Base-by-base conservation (phyloP, 2,888 invertebrate species). In the Caenorhabditis angaria region DNA sequence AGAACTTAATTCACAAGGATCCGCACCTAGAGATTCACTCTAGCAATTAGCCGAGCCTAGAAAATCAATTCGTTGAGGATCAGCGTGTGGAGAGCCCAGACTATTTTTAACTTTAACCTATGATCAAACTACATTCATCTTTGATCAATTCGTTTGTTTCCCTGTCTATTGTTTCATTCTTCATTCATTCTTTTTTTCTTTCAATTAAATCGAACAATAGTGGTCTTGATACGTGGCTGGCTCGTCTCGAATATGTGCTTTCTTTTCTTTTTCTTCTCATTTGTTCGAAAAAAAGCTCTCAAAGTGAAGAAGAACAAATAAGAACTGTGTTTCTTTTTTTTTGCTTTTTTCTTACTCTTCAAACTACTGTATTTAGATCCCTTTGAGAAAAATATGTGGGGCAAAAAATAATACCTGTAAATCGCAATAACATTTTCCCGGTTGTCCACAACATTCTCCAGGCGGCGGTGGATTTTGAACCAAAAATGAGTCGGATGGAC, bases 361-460 rank as follows among this genome's bases (percentile, higher is more conserved):
- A 24, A 54, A 54, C 25, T 14, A 27, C 18, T 18, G 41, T 41
- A 18, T 41, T 41, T 41, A 12, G 41, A 50, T n/a, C n/a, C n/a
- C n/a, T n/a, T n/a, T n/a, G n/a, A n/a, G n/a, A n/a, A n/a, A n/a
- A n/a, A n/a, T n/a, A n/a, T n/a, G n/a, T n/a, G n/a, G n/a, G n/a
- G n/a, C n/a, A n/a, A n/a, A n/a, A n/a, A n/a, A n/a, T n/a, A n/a
- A n/a, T 55, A 76, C 80, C 76, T 77, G 68, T 51, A 69, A 75
- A 66, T 80, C 80, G 60, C 80, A 80, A 35, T 70, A 68, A 61
- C 80, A 80, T 27, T 60, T 69, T 27, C 76, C 78, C 14, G 78
- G 76, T 48, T 50, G 64, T 12, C 70, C 77, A 70, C 85, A 85
- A 67, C 88, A 84, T 78, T 86, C 85, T 47, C 85, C 83, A 29